Base-by-base conservation (phyloP, 1,140 invertebrate species). In the Anagrus nilaparvatae region DNA sequence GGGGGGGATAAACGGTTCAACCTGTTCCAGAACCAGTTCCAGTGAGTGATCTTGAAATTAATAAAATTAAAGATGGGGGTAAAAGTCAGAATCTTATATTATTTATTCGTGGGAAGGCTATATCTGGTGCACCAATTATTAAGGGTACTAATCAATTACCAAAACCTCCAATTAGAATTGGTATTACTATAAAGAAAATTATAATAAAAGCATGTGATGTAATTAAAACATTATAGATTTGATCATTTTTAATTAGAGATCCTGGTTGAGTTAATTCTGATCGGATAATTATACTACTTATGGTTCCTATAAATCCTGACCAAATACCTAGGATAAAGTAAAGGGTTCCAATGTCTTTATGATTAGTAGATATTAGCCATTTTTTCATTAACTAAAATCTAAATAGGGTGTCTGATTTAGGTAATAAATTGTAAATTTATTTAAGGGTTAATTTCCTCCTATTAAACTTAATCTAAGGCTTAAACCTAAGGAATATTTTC, bases 311-410 rank as follows among this genome's bases (percentile, higher is more conserved):
- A 69, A 82, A 72, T 49, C 75, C 76, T 23, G 77, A 47, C 70
- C 77, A 81, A 48, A 75, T 64, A 13, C 77, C 76, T 61, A 82
- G n/a, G 51, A 82, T 69, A 62, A 83, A 79, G 69, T 84, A 84
- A 65, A 82, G 59, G 27, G 73, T 79, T 52, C 78, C 79, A 74
- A 84, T 82, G 73, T 82, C 74, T 69, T 82, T 82, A 67, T 83
- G 79, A 68, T 82, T 83, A 50, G 77, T 81, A 44, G 78, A 81
- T 59, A 69, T 76, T 50, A 81, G 49, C 62, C 70, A 75, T 71
- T 25, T 25, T 5, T 7, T 25, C 24, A 12, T 5, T 25, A 25
- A 25, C n/a, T n/a, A n/a, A n/a, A n/a, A n/a, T n/a, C n/a, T n/a
- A n/a, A n/a, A n/a, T n/a, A n/a, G 12, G 24, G 5, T 5, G 24